Conservation (phyloP, 2,888 invertebrate genomes). For the Brachylomia viminalis region DNA sequence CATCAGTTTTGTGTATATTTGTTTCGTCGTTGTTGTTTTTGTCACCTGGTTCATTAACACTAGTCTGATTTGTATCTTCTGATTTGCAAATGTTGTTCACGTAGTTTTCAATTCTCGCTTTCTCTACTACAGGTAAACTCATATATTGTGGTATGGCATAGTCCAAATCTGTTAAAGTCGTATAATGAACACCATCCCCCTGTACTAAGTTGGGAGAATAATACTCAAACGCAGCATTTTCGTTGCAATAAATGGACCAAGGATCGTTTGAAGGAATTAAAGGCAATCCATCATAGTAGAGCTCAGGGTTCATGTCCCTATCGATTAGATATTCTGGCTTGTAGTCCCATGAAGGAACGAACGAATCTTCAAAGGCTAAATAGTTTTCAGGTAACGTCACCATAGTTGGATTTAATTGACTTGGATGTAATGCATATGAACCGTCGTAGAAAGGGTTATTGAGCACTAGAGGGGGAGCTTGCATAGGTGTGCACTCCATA, state of each 20-base stretch:
- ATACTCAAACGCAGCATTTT: conserved; percentile 82
- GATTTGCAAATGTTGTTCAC: conserved; percentile 64
- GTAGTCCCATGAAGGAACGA: conserved; percentile 87
- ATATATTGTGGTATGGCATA: conserved; percentile 86
- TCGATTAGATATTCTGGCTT: conserved; percentile 81
- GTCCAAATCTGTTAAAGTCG: conserved; percentile 86
- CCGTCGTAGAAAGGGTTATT: conserved; percentile 89
- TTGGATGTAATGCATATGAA: conserved; percentile 81
- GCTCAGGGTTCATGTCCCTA: conserved; percentile 77
- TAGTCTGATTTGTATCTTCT: conserved; percentile 64
- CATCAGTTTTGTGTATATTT: conserved; percentile 60
- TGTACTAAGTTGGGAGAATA: conserved; percentile 82
- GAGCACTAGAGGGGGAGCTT: conserved; percentile 84
- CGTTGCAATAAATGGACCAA: conserved; percentile 84
- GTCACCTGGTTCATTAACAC: conserved; percentile 66
- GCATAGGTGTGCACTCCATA: conserved; percentile 78
- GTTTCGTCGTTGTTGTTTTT: conserved; percentile 66
- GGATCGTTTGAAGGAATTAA: conserved; percentile 86
- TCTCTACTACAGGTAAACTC: conserved; percentile 83
- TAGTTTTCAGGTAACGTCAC: conserved; percentile 88
- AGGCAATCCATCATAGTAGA: conserved; percentile 85
- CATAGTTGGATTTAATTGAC: conserved; percentile 79
- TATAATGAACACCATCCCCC: conserved; percentile 82
- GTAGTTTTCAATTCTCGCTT: conserved; percentile 74
- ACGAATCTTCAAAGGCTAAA: conserved; percentile 89